Percentiles rank a stretch among this genome's conserved stretches.
These are phyloP conservation scores for Lithodes maja DNA, from an alignment of 2,888 invertebrate genomes.

Conservation along the genomic window DNA sequence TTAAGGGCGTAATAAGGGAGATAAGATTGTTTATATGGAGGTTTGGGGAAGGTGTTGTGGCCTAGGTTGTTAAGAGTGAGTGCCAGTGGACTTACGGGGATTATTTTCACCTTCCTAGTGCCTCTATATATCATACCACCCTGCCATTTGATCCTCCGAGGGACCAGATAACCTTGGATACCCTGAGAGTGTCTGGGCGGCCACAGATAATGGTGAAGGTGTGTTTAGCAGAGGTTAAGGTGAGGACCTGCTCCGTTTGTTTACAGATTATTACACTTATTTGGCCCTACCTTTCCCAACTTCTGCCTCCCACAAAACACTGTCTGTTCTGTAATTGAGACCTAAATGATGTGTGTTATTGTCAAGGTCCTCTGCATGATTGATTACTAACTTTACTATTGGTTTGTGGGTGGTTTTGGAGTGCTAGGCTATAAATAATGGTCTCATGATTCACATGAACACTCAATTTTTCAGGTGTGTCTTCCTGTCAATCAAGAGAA, in stretches of 20 bases:
- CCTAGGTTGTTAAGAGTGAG: constrained; percentile 8
- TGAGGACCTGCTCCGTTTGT: neutral
- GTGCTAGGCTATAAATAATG: too few relatives aligned
- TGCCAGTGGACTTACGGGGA: constrained; percentile 14
- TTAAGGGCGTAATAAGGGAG: neutral
- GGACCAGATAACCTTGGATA: neutral
- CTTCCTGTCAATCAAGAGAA: too few relatives aligned
- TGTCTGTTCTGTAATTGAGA: too few relatives aligned
- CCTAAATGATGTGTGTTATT: too few relatives aligned
- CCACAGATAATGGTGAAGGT: neutral
- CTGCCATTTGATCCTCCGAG: neutral
- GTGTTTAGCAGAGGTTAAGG: neutral
- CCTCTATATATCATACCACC: neutral
- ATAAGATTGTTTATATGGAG: neutral
- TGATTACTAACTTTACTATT: too few relatives aligned
- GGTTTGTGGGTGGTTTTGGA: too few relatives aligned
- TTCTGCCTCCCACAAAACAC: too few relatives aligned
- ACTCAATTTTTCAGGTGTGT: too few relatives aligned
- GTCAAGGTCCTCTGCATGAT: too few relatives aligned
- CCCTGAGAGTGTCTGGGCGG: neutral
- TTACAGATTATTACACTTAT: constrained; percentile 9
- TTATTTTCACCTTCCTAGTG: neutral
- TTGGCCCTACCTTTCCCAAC: neutral
- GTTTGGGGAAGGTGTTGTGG: constrained; percentile 10
- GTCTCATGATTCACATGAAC: too few relatives aligned